Evolutionary conservation across 2,888 invertebrate genomes (phyloP), one percentile per base, ranked within the genome.

Genomic region (Drosophila rubida): DNA sequence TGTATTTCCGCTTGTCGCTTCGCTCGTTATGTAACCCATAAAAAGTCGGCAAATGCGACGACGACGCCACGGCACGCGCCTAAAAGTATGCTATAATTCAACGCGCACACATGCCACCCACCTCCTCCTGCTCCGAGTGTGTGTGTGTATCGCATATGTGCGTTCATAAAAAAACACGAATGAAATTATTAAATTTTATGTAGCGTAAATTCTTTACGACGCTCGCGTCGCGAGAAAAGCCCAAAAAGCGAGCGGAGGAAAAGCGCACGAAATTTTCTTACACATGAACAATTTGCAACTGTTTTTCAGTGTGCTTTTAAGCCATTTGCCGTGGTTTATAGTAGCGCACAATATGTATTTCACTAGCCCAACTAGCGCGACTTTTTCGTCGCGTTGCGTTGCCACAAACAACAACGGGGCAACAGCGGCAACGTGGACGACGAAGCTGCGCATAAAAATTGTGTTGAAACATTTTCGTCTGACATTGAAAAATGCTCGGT

Each of bases 401-500:
- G 22, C 22, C 7, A 27, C 25, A 30, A n/a, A 5, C 44, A 44
- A 46, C 27, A 46, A n/a, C n/a, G n/a, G n/a, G n/a, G n/a, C n/a
- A 44, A 30, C 23, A 23, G 23, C 23, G 23, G 23, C 23, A 23
- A 23, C 23, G 23, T 5, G 5, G n/a, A n/a, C n/a, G 65, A 57
- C 69, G 41, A 58, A 58, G 53, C 63, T 23, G 70, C 76, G 76
- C 76, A 60, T 58, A 73, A 69, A 50, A 63, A 68, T 69, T 69
- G 76, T 63, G 69, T 59, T 75, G 72, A 51, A 75, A 73, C 58
- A 77, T 74, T 90, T 89, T 80, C 85, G 90, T 90, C 91, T 91
- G 91, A 91, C 92, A 91, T 91, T 91, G 92, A 91, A 91, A 91
- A 91, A 91, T 91, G 91, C 90, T 88, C 88, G 90, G 92, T 91